Conservation (phyloP, 2,888 invertebrate species). For the Dasypolia templi region DNA sequence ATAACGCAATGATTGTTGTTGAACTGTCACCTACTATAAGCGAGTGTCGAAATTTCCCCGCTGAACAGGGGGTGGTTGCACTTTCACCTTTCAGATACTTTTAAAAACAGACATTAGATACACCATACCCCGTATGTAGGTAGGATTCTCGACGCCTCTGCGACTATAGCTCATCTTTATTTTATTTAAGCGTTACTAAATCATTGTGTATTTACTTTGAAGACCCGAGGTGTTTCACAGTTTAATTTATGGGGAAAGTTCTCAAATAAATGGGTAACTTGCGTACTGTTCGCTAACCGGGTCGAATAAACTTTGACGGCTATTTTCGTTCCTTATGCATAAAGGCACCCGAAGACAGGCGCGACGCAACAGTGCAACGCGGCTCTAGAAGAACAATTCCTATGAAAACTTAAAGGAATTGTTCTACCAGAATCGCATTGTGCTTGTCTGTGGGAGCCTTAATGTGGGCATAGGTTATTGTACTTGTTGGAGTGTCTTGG, state of each 20-base stretch:
- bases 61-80: not conserved
- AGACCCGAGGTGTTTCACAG: constrained; percentile 65
- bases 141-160: constrained; percentile 13
- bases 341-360: too few species aligned
- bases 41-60: too few species aligned
- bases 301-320: constrained; percentile 69
- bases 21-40: too few species aligned
- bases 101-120: not conserved
- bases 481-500: constrained; percentile 39
- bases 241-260: constrained; percentile 77
- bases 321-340: constrained; percentile 68
- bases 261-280: constrained; percentile 74
- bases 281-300: constrained; percentile 67
- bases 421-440: too few species aligned
- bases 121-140: not conserved
- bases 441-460: too few species aligned
- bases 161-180: constrained; percentile 60
- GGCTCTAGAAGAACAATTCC: too few species aligned
- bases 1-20: too few species aligned
- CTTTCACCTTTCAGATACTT: not conserved
- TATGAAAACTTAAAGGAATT: too few species aligned
- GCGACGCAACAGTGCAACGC: too few species aligned
- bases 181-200: constrained; percentile 64
- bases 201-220: constrained; percentile 65
- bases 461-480: constrained; percentile 47